These are phyloP conservation scores for Paradoxurus hermaphroditus DNA, from an alignment of 2,113 vertebrate species.

Conservation along the genomic window DNA sequence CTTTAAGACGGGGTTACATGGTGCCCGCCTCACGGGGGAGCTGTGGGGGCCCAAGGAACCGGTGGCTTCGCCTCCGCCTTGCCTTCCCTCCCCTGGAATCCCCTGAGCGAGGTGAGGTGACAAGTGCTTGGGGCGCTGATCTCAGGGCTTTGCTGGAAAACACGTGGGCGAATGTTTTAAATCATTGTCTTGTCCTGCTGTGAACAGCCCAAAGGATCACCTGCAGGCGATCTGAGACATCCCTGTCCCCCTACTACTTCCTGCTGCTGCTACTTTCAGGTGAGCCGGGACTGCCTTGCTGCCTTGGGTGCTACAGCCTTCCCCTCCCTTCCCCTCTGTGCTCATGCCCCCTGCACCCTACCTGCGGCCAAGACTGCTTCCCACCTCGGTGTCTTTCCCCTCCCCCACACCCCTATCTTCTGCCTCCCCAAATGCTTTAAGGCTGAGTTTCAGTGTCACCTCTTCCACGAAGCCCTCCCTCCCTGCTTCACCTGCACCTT, in stretches of 20 bases:
- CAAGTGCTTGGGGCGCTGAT: background rate
- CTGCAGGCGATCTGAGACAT: background rate
- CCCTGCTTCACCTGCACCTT: background rate
- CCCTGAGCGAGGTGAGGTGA: background rate
- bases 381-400: background rate
- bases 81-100: background rate
- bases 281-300: too few species aligned
- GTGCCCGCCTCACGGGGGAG: background rate
- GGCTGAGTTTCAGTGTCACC: background rate
- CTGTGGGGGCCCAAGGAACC: background rate
- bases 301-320: too few species aligned
- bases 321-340: background rate
- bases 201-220: background rate
- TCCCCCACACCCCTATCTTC: background rate
- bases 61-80: background rate
- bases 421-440: background rate
- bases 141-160: background rate
- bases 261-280: background rate
- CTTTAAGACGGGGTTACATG: background rate
- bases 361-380: background rate
- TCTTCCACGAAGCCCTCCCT: background rate
- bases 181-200: background rate
- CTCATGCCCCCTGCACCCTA: background rate
- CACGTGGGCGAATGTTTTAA: background rate
- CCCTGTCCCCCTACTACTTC: rapidly evolving